These are phyloP conservation scores for Platichthys stellatus DNA, from an alignment of 2,113 vertebrate genomes.

Conservation along the genomic window DNA sequence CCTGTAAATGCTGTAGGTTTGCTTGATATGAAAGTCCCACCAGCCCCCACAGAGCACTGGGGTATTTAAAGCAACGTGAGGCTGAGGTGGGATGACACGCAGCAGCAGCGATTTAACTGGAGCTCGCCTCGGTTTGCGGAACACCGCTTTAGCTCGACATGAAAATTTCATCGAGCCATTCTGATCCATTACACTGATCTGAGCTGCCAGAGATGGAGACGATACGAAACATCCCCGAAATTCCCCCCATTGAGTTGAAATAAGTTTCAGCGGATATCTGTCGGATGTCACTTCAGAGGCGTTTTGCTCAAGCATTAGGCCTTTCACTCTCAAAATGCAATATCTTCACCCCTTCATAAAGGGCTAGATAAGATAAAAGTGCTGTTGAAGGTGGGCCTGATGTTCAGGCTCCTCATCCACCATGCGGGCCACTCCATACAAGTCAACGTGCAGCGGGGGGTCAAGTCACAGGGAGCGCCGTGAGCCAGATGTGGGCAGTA, in stretches of 20 bases:
- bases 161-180: conserved; percentile 15
- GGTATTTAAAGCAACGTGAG: not conserved
- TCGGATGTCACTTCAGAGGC: conserved; percentile 33
- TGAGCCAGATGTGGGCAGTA: conserved; percentile 16
- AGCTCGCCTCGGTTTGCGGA: not conserved
- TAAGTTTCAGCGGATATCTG: not conserved
- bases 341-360: conserved; percentile 45
- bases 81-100: not conserved
- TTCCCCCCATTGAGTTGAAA: not conserved
- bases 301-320: conserved; percentile 6
- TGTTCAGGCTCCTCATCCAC: not conserved
- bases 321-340: conserved; percentile 42
- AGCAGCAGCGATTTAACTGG: conserved; percentile 6
- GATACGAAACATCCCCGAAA: not conserved
- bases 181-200: conserved; percentile 20
- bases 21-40: not conserved
- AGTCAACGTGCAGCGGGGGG: conserved; percentile 14
- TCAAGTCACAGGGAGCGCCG: conserved; percentile 34
- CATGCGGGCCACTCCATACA: conserved; percentile 13
- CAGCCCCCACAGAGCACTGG: not conserved
- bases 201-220: conserved; percentile 8
- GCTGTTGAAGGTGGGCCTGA: conserved; percentile 15
- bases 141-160: conserved; percentile 2
- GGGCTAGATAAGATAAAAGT: conserved; percentile 44
- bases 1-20: conserved; percentile 5